phyloP scores from a whole-genome alignment of 2,888 invertebrate species.

The Callimorpha dominula region DNA sequence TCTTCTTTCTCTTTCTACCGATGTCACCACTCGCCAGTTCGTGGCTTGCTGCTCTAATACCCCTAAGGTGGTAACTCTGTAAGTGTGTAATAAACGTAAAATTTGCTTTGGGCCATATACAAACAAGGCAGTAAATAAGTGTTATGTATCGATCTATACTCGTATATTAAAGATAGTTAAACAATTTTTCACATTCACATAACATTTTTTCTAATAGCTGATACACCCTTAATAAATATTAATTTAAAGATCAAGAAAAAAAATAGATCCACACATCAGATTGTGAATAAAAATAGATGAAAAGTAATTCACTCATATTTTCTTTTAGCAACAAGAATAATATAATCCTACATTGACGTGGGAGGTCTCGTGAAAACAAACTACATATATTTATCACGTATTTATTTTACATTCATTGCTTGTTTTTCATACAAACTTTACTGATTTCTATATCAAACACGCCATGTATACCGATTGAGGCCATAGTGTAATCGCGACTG shows the following conservation, averaged over 20 bases:
- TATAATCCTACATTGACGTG: constrained; percentile 59
- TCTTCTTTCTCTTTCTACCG: too few relatives aligned
- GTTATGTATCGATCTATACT: too few relatives aligned
- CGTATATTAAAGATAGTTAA: too few relatives aligned
- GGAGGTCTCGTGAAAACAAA: constrained; percentile 38
- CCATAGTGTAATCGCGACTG: background rate
- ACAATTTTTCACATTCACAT: too few relatives aligned
- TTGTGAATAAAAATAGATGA: constrained; percentile 59
- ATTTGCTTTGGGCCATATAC: too few relatives aligned
- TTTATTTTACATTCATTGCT: constrained; percentile 31
- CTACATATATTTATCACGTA: background rate
- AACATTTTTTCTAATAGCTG: too few relatives aligned
- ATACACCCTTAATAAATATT: too few relatives aligned
- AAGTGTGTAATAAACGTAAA: too few relatives aligned
- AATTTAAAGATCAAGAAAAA: background rate
- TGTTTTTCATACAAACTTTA: background rate
- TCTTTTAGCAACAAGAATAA: constrained; percentile 52
- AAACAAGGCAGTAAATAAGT: too few relatives aligned
- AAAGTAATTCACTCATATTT: constrained; percentile 53
- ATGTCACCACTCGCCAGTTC: too few relatives aligned
- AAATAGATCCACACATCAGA: constrained; percentile 36
- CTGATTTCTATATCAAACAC: background rate
- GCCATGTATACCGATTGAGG: constrained; percentile 40
- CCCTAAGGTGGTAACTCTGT: too few relatives aligned
- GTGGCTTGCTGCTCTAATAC: too few relatives aligned